Evolutionary conservation across 2,797 vertebrate genomes (phyloP).

Genomic region (Centroberyx gerrardi): DNA sequence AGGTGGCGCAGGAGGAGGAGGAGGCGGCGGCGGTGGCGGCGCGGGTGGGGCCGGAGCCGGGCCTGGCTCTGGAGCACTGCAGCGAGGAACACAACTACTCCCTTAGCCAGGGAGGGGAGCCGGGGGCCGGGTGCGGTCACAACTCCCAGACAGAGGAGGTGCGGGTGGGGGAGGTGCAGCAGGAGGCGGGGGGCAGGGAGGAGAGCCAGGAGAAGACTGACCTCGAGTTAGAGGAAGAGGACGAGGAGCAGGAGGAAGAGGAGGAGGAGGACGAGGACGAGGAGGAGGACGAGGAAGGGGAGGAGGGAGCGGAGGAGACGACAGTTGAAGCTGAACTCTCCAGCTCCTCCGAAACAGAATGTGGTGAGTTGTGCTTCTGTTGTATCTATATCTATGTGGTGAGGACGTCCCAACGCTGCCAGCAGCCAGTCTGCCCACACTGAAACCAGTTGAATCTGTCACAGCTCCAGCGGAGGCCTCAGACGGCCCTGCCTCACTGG

Average conservation of each 20-base stretch:
- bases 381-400: slow-evolving; percentile 3
- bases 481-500: slow-evolving; percentile 20
- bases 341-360: slow-evolving; percentile 82
- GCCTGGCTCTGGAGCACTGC: slow-evolving; percentile 78
- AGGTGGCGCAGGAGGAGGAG: slow-evolving; percentile 78
- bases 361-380: slow-evolving; percentile 73
- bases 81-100: slow-evolving; percentile 87
- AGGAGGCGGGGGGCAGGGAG: slow-evolving; percentile 56
- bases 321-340: slow-evolving; percentile 76
- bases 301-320: slow-evolving; percentile 75
- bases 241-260: slow-evolving; percentile 38
- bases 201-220: slow-evolving; percentile 49
- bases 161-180: slow-evolving; percentile 23
- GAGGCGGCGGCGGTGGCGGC: slow-evolving; percentile 31
- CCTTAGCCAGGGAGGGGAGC: slow-evolving; percentile 75
- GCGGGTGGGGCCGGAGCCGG: slow-evolving; percentile 10
- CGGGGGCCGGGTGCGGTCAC: slow-evolving; percentile 31
- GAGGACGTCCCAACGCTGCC: slow-evolving; percentile 12
- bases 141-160: slow-evolving; percentile 54
- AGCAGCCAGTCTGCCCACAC: slow-evolving; percentile 42
- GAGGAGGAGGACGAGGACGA: slow-evolving; percentile 54
- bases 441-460: slow-evolving; percentile 41
- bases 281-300: slow-evolving; percentile 52
- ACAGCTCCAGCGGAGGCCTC: slow-evolving; percentile 57
- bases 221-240: slow-evolving; percentile 53